Conservation (phyloP, 2,888 invertebrate genomes). For the Ophioninae sp. region DNA sequence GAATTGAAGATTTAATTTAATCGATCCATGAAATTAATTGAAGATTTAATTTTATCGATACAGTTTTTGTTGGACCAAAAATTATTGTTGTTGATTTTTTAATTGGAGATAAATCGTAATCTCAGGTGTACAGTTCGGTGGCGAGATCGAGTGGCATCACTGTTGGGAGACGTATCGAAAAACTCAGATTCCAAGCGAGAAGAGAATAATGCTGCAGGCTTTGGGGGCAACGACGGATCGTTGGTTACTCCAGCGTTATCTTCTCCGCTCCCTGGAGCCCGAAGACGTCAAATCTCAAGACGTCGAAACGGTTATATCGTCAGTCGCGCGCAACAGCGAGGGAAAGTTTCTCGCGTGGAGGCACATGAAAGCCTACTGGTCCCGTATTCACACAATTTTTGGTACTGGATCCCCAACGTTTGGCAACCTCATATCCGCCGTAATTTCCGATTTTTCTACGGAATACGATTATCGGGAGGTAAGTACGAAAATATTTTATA, state of each 20-base stretch:
- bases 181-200: conserved; percentile 87
- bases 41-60: no score
- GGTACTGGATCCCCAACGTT: conserved; percentile 85
- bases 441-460: conserved; percentile 86
- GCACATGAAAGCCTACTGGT: conserved; percentile 88
- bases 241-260: conserved; percentile 91
- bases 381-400: conserved; percentile 84
- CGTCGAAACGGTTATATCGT: conserved; percentile 87
- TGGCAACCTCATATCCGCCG: conserved; percentile 85
- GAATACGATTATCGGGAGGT: conserved; percentile 90
- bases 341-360: conserved; percentile 88
- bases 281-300: conserved; percentile 87
- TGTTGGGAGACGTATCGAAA: conserved; percentile 88
- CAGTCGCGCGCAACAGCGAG: conserved; percentile 88
- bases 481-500: conserved; percentile 56
- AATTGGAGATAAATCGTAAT: neutral
- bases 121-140: conserved; percentile 87
- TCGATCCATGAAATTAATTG: no score
- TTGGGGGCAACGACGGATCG: conserved; percentile 88
- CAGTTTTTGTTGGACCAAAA: no score
- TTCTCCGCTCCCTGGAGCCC: conserved; percentile 87
- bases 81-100: neutral
- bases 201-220: conserved; percentile 87
- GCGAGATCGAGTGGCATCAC: conserved; percentile 88
- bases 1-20: no score